Base-by-base conservation (phyloP, 2,113 vertebrate genomes). In the Ptychochromis oligacanthus region DNA sequence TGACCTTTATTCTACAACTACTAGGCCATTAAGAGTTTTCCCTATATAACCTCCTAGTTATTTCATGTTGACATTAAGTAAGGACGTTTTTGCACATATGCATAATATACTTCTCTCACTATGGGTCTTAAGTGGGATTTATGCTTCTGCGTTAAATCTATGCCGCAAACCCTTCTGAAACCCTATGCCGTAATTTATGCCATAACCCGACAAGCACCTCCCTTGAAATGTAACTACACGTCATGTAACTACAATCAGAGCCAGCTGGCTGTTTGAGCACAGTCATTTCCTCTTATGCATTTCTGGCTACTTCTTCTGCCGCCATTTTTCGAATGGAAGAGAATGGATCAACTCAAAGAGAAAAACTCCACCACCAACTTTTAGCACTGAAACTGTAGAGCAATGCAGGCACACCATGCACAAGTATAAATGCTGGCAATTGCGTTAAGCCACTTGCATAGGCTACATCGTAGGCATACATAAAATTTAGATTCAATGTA, bases 261-360 rank as follows among this genome's bases (percentile, higher is more conserved):
- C n/a, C n/a, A n/a, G n/a, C n/a, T n/a, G 28, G 28, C 28, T 31
- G 28, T 2, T 31, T 31, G 3, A 31, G 28, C 4, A 31, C 28
- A 2, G 4, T 31, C 28, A 31, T 31, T n/a, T 31, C 28, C 28
- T 31, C 28, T 4, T 31, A 4, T 31, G 28, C 28, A 31, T 31
- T 3, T 31, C 28, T 31, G 28, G 28, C 28, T 31, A 31, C 28
- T 31, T 31, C 36, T 40, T 31, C 36, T 40, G 12, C 36, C 2
- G 0, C 40, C 0, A 40, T 64, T 0, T 40, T 64, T 64, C n/a
- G 40, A 65, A 65, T 0, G 4, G 0, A 0, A 24, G 18, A 64
- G 22, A 62, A 24, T 43, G 61, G 4, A 40, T 65, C 13, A 43
- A 36, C 13, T 65, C 36, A 5, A 24, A 15, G 62, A 0, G 6